Evolutionary conservation across 2,113 vertebrate species (phyloP), one percentile per base, ranked within the genome.

Genomic region (Vireo altiloquus): DNA sequence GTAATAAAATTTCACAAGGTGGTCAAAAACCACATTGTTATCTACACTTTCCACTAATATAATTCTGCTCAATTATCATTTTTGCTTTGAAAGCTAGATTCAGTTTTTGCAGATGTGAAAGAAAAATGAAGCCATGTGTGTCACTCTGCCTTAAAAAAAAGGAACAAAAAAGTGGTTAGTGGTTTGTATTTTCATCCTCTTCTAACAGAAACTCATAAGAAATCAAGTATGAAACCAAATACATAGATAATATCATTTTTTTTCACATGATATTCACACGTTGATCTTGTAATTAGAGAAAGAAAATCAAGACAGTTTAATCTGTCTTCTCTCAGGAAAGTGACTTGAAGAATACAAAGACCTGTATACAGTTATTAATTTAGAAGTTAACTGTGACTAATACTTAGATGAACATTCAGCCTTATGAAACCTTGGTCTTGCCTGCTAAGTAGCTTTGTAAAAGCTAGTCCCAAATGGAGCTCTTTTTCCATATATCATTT

Each of bases 11-110:
- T 97, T 97, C 91, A 94, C 78, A 97, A 97, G 63, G 77, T 96
- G 95, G 96, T 96, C 87, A 96, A 89, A 98, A 98, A 53, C 97
- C 98, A 96, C 97, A 98, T 75, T 97, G 95, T 98, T 98, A 98
- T 98, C 98, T 98, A 77, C 69, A 9, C 59, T 71, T 93, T 47
- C 87, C 97, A 97, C 94, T 89, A 94, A 93, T 87, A 85, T 16
- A 95, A 87, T 96, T 96, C 80, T 91, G 59, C 88, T 97, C 76
- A 92, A 96, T 90, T 97, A 94, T 87, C 6, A 94, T 52, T 94
- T 96, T 94, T 94, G 63, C 64, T 95, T 90, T 87, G 54, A 94
- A 96, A 96, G 15, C 65, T 90, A 93, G 57, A 95, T 97, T 87
- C 59, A 86, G 39, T 47, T 94, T 96, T 96, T 91, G 46, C 54